Base-by-base conservation (phyloP, 2,888 invertebrate genomes). In the Tribolium freemani region DNA sequence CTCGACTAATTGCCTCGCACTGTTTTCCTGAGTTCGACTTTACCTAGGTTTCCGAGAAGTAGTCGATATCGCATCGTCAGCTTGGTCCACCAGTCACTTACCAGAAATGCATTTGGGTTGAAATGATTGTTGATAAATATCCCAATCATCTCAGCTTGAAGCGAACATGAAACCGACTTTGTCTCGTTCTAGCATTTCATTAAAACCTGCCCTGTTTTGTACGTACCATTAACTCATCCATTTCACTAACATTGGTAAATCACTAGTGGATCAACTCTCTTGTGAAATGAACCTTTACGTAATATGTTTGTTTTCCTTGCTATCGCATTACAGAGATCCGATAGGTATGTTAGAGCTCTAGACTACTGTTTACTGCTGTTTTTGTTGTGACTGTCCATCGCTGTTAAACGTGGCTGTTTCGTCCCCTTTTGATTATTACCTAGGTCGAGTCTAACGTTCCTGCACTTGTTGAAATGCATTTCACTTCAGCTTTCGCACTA, bases 261-360 rank as follows among this genome's bases (percentile, higher is more conserved):
- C 71, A 67, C 67, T 64, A 68, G 71, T 75, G 63, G 67, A 75
- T 60, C 64, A 66, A 67, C 74, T 72, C 58, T 54, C 69, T 70
- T 71, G 57, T 75, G 72, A 68, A 74, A 69, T 71, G 73, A 72
- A 75, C 77, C 78, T 79, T 82, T 80, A 81, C 81, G 80, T 83
- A 80, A 81, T 78, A 73, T 83, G 76, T 84, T 80, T 84, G 79
- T 83, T 83, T 83, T 81, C 82, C 81, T 84, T 83, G 84, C 85
- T 85, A 83, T 82, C 83, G 85, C 84, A 83, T 85, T 83, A 84
- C 87, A 87, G 87, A 86, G 86, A 86, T 82, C 83, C 79, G 81
- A 85, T 87, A 86, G 87, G 86, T 87, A 87, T 83, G 86, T 87
- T 85, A 85, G 84, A 79, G 72, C 56, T 70, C 58, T 69, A 69